These are phyloP conservation scores for Rhinoderma darwinii DNA, from an alignment of 2,113 vertebrate genomes.

Conservation along the genomic window DNA sequence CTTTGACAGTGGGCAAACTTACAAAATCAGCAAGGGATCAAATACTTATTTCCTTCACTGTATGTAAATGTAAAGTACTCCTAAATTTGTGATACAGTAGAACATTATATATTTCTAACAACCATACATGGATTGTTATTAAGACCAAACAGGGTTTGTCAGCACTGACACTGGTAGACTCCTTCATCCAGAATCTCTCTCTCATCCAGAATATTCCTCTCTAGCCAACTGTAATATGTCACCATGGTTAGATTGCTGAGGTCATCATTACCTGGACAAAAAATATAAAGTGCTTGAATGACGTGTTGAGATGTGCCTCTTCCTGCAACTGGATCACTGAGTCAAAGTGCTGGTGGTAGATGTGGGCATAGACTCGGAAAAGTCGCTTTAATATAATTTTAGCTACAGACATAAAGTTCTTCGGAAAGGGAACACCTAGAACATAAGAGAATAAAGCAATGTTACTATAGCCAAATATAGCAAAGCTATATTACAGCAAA, in stretches of 20 bases:
- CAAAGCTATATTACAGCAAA: no score
- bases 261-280: constrained; percentile 78
- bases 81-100: no score
- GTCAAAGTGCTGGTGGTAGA: constrained; percentile 85
- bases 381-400: constrained; percentile 84
- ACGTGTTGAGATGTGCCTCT: constrained; percentile 84
- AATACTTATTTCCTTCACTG: no score
- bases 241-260: not conserved
- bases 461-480: not conserved
- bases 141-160: no score
- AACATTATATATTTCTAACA: no score
- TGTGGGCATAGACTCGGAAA: constrained; percentile 83
- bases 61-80: no score
- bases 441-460: not conserved
- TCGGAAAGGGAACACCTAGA: constrained; percentile 80
- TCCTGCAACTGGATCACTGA: constrained; percentile 84
- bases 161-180: no score
- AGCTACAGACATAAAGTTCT: constrained; percentile 85
- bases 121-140: no score
- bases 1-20: no score
- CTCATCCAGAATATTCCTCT: no score
- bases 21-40: no score
- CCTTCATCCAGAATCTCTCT: no score
- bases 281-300: constrained; percentile 87
- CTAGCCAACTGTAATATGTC: not conserved